A percentile compares a stretch with the other conserved stretches of the same genome.
These are phyloP conservation scores for Caenorhabditis remanei DNA, from an alignment of 1,140 invertebrate species.

Conservation along the genomic window DNA sequence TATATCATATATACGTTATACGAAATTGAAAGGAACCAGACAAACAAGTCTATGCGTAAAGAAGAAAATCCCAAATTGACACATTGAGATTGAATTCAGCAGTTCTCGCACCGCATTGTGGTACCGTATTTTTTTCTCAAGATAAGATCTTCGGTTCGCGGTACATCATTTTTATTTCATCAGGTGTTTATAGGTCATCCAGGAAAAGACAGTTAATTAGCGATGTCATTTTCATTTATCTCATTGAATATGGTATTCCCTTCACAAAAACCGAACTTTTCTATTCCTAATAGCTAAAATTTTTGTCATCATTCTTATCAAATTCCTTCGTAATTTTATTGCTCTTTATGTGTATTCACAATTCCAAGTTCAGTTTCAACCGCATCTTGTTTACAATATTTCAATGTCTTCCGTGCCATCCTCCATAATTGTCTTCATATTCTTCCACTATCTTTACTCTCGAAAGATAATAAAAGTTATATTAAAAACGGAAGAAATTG, in stretches of 20 bases:
- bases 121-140: too few relatives aligned
- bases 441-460: not conserved
- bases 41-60: too few relatives aligned
- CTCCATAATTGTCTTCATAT: not conserved
- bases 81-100: too few relatives aligned
- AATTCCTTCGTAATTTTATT: conserved; percentile 12
- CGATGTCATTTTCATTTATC: too few relatives aligned
- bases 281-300: not conserved
- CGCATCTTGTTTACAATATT: conserved; percentile 22
- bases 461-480: conserved; percentile 28
- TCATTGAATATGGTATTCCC: not conserved
- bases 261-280: not conserved
- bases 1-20: too few relatives aligned
- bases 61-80: too few relatives aligned
- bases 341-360: not conserved
- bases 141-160: too few relatives aligned
- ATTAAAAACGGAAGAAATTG: conserved; percentile 23
- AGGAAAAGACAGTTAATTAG: too few relatives aligned
- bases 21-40: too few relatives aligned
- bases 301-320: not conserved
- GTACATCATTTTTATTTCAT: too few relatives aligned
- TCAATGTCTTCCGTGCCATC: conserved; percentile 12
- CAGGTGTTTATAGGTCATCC: too few relatives aligned
- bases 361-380: not conserved
- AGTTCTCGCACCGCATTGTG: too few relatives aligned